phyloP scores from a whole-genome alignment of 2,888 invertebrate genomes.

The Melieria crassipennis region DNA sequence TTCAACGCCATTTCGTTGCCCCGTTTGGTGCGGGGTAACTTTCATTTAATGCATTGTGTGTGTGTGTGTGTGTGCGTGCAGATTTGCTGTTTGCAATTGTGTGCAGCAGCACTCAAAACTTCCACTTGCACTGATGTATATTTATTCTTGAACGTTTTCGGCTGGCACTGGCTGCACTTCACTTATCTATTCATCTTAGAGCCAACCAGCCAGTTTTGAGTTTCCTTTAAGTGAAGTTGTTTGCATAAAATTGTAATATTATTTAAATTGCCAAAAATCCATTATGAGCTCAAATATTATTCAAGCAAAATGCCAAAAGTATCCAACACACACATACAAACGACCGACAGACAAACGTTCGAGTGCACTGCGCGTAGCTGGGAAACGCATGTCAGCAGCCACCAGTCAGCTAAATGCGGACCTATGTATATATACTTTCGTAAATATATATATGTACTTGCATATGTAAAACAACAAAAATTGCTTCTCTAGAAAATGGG shows the following conservation, averaged over 20 bases:
- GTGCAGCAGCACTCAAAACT: no score
- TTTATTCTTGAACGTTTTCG: no score
- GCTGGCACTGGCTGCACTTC: no score
- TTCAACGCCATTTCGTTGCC: no score
- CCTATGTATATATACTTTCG: not conserved
- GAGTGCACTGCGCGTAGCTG: not conserved
- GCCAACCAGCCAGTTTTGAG: not conserved
- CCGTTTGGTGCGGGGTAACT: no score
- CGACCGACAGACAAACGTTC: not conserved
- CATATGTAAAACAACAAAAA: not conserved
- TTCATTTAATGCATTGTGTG: no score
- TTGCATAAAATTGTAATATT: constrained; percentile 51
- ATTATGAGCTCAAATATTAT: constrained; percentile 46
- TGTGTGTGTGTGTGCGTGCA: no score
- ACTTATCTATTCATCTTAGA: no score
- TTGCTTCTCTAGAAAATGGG: constrained; percentile 19
- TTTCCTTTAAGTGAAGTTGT: constrained; percentile 44
- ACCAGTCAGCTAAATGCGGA: not conserved
- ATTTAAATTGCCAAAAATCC: constrained; percentile 49
- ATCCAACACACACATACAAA: not conserved
- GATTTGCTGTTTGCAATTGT: no score
- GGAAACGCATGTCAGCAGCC: not conserved
- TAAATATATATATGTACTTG: not conserved
- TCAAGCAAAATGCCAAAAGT: constrained; percentile 41
- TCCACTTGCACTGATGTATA: no score